Base-by-base conservation (phyloP, 2,113 vertebrate genomes). In the Elephas maximus region DNA sequence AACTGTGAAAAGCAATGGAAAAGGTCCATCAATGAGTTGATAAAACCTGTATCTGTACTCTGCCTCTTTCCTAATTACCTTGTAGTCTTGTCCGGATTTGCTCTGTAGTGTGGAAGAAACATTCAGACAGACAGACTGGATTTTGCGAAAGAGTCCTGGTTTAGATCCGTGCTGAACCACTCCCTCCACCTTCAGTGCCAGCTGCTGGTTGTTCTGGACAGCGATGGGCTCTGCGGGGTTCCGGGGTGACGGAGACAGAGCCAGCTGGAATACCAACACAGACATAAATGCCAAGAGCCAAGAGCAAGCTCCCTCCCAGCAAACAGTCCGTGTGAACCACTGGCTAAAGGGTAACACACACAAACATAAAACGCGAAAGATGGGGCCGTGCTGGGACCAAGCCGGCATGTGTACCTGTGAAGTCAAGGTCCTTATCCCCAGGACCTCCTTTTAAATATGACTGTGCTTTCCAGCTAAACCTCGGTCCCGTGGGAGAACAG, bases 121-220 rank as follows among this genome's bases (percentile, higher is more conserved):
- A 0, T 99, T 99, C 37, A 99, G 99, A 92, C 99, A 99, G 92
- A 99, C 99, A 0, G 99, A 99, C 3, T 99, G 99, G 98, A 99
- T 99, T 98, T 99, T 99, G 57, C 99, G 99, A 98, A 99, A 99
- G 63, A 99, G 99, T 57, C 99, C 99, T 0, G 99, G 99, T 37
- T 99, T 99, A 0, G 99, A 99, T 24, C 99, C 99, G 0, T 99
- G 99, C 98, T 99, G 99, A 90, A 99, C 99, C 44, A 99, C 99
- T 2, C 99, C 99, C 95, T 99, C 99, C 48, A 99, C 99, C 97
- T 99, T 99, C 15, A 99, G 98, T 0, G 99, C 99, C 98, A 99
- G 90, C 30, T 99, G 99, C 98, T 99, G 99, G 97, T 98, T 99
- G 97, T 98, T 99, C 98, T 99, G 99, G 41, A 99, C 99, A 0